phyloP scores from a whole-genome alignment of 2,888 invertebrate species.

The Nemapogon koenigi region DNA sequence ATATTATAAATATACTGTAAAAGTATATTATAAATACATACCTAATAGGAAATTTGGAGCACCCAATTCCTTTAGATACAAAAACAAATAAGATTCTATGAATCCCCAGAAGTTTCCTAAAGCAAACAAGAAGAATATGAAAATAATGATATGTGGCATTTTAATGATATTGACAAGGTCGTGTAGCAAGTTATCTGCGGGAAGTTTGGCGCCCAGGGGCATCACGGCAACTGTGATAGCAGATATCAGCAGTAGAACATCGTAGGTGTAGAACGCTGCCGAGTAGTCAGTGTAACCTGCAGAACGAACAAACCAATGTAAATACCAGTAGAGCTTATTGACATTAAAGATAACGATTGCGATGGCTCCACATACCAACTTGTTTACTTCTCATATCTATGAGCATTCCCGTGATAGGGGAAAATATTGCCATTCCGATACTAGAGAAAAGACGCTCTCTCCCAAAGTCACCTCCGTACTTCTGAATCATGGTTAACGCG shows the following conservation, averaged over 20 bases:
- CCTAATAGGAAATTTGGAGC: constrained; percentile 84
- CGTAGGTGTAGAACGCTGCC: constrained; percentile 86
- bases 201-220: constrained; percentile 79
- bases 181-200: constrained; percentile 78
- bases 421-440: constrained; percentile 83
- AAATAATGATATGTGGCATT: constrained; percentile 80
- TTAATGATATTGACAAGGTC: constrained; percentile 78
- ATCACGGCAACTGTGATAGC: constrained; percentile 77
- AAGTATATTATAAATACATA: constrained; percentile 30
- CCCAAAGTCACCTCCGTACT: constrained; percentile 83
- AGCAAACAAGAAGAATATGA: constrained; percentile 81
- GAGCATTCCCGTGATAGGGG: constrained; percentile 79
- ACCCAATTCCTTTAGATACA: constrained; percentile 83
- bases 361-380: constrained; percentile 50
- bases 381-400: constrained; percentile 74
- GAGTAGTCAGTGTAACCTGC: constrained; percentile 84
- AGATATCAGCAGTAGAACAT: constrained; percentile 74
- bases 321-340: constrained; percentile 39
- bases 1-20: not conserved
- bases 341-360: constrained; percentile 47
- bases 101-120: constrained; percentile 90
- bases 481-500: constrained; percentile 84
- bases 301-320: constrained; percentile 32
- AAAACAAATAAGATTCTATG: constrained; percentile 86
- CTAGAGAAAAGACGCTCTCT: constrained; percentile 81